Evolutionary conservation across 1,140 invertebrate species (phyloP).

Genomic region (Pectinophora gossypiella): DNA sequence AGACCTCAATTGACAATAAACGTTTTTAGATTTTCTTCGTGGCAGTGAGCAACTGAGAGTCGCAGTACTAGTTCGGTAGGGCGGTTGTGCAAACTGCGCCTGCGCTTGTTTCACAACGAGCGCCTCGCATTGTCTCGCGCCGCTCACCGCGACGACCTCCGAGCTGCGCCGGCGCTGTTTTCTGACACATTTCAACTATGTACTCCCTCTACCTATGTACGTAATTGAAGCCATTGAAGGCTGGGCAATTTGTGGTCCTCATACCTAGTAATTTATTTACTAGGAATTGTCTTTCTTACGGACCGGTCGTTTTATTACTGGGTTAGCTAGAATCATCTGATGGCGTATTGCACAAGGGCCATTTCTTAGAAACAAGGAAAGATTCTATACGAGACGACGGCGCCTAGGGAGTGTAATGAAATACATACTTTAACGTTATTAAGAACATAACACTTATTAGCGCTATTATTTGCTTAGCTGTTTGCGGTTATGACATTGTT

Average conservation of each 20-base stretch:
- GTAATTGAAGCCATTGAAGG: neutral
- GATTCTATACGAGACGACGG: too few relatives aligned
- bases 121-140: conserved; percentile 69
- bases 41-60: too few relatives aligned
- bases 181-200: conserved; percentile 35
- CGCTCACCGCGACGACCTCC: conserved; percentile 69
- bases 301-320: neutral
- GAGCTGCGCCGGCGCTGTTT: conserved; percentile 41
- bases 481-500: too few relatives aligned
- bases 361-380: too few relatives aligned
- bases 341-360: neutral
- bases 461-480: too few relatives aligned
- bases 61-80: too few relatives aligned
- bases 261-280: too few relatives aligned
- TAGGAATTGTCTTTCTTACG: too few relatives aligned
- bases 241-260: neutral
- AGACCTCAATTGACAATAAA: too few relatives aligned
- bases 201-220: neutral
- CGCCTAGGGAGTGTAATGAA: too few relatives aligned
- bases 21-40: too few relatives aligned
- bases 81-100: conserved; percentile 57
- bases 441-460: too few relatives aligned
- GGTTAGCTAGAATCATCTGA: neutral
- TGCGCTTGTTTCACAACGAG: conserved; percentile 57
- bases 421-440: neutral